A percentile compares a stretch with the other conserved stretches of the same genome.
Evolutionary conservation across 2,113 vertebrate species (phyloP).

Genomic region (Sebastes schlegelii): DNA sequence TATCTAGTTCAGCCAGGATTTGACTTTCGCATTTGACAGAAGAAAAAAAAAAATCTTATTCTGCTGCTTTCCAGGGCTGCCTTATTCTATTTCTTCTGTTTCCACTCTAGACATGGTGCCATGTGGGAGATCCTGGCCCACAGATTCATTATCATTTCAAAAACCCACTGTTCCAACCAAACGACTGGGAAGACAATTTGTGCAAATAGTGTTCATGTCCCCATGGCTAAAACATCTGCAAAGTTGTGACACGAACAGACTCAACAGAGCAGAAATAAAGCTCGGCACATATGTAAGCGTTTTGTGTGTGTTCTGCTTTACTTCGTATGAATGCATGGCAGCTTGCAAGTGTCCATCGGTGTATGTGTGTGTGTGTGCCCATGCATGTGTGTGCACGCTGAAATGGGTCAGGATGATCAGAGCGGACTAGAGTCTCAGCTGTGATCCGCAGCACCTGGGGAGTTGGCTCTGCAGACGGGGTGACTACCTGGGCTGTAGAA

Average conservation of each 20-base stretch:
- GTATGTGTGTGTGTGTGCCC: slow-evolving; percentile 15
- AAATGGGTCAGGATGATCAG: slow-evolving; percentile 61
- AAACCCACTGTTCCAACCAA: slow-evolving; percentile 73
- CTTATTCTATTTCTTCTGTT: slow-evolving; percentile 65
- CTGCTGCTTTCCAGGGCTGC: slow-evolving; percentile 59
- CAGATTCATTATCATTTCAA: slow-evolving; percentile 82
- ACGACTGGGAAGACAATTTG: slow-evolving; percentile 66
- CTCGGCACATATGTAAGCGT: slow-evolving; percentile 48
- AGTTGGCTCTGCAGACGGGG: slow-evolving; percentile 47
- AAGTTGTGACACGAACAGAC: slow-evolving; percentile 67
- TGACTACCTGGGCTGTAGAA: slow-evolving; percentile 64
- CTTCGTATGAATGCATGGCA: slow-evolving; percentile 33
- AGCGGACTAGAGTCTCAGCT: slow-evolving; percentile 66
- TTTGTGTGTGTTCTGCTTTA: slow-evolving; percentile 42
- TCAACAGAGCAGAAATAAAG: slow-evolving; percentile 69
- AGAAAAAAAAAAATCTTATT: slow-evolving; percentile 11
- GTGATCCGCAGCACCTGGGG: slow-evolving; percentile 64
- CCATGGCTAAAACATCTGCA: slow-evolving; percentile 73
- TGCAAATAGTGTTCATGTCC: slow-evolving; percentile 73
- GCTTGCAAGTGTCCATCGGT: not conserved
- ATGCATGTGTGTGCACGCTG: not conserved
- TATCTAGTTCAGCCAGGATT: slow-evolving; percentile 46
- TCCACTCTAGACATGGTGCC: slow-evolving; percentile 62
- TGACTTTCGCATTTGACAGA: slow-evolving; percentile 56
- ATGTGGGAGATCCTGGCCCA: slow-evolving; percentile 67